These are phyloP conservation scores for Catajapyx aquilonaris DNA, from an alignment of 1,140 invertebrate species.

Conservation along the genomic window DNA sequence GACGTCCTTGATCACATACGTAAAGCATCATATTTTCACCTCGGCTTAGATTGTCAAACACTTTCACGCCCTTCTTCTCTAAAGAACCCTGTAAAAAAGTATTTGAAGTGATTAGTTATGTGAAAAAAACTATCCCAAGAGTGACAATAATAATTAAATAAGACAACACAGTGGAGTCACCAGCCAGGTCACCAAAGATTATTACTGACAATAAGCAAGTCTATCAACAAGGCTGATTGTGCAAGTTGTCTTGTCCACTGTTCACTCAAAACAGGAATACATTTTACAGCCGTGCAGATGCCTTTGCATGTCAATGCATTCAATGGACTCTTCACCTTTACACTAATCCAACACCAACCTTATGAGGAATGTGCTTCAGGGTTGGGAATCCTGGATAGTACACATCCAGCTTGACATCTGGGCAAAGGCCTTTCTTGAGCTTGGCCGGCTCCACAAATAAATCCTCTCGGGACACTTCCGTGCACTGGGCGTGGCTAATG, in stretches of 20 bases:
- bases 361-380: conserved; percentile 58
- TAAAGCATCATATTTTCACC: conserved; percentile 64
- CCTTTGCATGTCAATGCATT: too few relatives aligned
- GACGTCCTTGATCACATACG: conserved; percentile 21
- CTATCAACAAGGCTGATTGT: too few relatives aligned
- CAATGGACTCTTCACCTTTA: too few relatives aligned
- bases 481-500: not conserved
- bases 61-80: conserved; percentile 47
- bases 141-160: too few relatives aligned
- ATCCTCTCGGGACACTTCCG: conserved; percentile 29
- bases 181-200: too few relatives aligned
- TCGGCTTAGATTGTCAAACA: conserved; percentile 64
- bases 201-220: too few relatives aligned
- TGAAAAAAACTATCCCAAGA: too few relatives aligned
- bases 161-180: too few relatives aligned
- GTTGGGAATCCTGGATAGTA: conserved; percentile 82
- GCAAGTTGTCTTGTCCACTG: too few relatives aligned
- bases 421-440: conserved; percentile 50
- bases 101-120: too few relatives aligned
- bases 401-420: conserved; percentile 40
- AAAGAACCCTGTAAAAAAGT: conserved; percentile 30
- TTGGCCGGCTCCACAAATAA: conserved; percentile 33
- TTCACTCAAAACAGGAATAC: too few relatives aligned
- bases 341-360: conserved; percentile 33
- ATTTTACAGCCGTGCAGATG: too few relatives aligned